phyloP scores from a whole-genome alignment of 2,888 invertebrate genomes.

The Archips crataeganus region DNA sequence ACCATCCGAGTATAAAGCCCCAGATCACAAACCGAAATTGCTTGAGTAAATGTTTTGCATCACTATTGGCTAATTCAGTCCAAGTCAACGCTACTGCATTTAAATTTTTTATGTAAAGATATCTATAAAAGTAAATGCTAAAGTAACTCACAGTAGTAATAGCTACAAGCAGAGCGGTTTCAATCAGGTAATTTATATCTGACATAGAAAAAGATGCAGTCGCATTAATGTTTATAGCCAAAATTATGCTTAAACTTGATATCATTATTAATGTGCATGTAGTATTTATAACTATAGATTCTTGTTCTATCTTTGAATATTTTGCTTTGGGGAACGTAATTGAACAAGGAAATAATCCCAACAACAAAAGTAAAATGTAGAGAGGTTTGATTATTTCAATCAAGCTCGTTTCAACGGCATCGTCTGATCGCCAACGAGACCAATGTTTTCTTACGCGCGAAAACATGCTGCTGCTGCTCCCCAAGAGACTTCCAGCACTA shows the following conservation, averaged over 20 bases:
- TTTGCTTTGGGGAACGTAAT: slow-evolving; percentile 6
- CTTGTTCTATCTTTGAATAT: not conserved
- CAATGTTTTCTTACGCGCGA: not conserved
- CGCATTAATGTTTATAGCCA: not conserved
- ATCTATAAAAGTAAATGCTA: not conserved
- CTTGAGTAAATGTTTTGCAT: not conserved
- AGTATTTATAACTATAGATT: not conserved
- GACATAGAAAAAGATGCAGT: not conserved
- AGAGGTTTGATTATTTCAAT: slow-evolving; percentile 8
- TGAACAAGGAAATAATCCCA: slow-evolving; percentile 7
- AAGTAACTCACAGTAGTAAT: slow-evolving; percentile 2
- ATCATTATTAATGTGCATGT: not conserved
- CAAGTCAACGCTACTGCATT: slow-evolving; percentile 1
- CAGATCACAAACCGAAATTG: slow-evolving; percentile 1
- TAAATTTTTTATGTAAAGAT: not conserved
- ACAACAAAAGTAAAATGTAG: slow-evolving; percentile 3
- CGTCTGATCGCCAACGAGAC: not conserved
- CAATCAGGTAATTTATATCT: not conserved
- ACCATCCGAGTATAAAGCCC: not conserved
- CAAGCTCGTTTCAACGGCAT: not conserved
- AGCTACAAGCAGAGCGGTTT: not conserved
- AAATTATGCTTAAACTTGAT: not conserved
- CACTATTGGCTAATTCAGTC: not conserved
- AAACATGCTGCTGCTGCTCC: not conserved
- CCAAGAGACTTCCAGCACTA: not conserved